phyloP scores from a whole-genome alignment of 2,797 vertebrate genomes.

The Hipposideros larvatus region DNA sequence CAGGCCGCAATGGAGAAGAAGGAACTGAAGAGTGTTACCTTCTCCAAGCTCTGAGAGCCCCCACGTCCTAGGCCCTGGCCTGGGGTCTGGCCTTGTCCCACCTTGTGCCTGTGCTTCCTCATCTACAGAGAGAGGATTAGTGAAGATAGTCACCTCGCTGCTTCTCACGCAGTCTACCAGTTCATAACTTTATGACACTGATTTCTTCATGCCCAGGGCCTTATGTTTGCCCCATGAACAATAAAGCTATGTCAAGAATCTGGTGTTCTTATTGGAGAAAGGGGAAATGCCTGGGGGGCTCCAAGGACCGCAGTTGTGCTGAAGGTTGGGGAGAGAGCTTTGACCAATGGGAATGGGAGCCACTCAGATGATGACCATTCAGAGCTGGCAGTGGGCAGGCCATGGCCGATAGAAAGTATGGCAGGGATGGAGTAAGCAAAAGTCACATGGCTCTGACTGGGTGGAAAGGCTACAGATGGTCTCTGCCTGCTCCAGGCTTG shows the following conservation, averaged over 20 bases:
- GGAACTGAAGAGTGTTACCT: slow-evolving; percentile 85
- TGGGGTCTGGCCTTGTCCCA: rapidly evolving
- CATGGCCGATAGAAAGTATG: neutral
- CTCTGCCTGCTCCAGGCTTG: too few species aligned
- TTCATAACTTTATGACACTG: neutral
- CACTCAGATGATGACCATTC: neutral
- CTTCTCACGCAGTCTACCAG: neutral
- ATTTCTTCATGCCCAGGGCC: neutral
- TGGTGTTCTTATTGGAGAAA: neutral
- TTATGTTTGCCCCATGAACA: neutral
- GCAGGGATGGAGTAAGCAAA: neutral
- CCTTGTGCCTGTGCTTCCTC: neutral
- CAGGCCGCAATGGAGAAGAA: slow-evolving; percentile 94
- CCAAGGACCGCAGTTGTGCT: neutral
- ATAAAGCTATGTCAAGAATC: slow-evolving; percentile 58
- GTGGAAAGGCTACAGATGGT: neutral
- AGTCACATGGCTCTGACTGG: neutral
- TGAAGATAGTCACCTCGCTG: neutral
- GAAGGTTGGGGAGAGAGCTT: neutral
- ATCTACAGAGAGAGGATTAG: neutral
- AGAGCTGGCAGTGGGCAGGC: neutral
- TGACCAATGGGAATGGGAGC: neutral
- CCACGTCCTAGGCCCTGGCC: rapidly evolving
- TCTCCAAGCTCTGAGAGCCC: slow-evolving; percentile 91
- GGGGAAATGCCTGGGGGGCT: too few species aligned